Evolutionary conservation across 2,888 invertebrate genomes (phyloP).

Genomic region (Malacosoma neustria): DNA sequence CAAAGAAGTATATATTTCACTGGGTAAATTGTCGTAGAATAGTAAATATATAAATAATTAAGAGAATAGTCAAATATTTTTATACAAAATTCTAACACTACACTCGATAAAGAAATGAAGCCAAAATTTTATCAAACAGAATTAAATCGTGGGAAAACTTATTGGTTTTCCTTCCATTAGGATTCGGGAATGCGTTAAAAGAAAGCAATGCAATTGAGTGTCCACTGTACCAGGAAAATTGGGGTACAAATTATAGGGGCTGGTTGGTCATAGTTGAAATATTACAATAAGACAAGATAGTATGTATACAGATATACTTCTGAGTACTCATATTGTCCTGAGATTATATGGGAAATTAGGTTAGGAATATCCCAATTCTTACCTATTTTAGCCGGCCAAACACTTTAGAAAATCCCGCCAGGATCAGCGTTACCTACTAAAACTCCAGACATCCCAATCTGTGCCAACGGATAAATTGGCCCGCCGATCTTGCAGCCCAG

Average conservation of each 20-base stretch:
- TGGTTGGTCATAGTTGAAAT: neutral
- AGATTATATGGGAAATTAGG: neutral
- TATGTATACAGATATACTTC: too few species aligned
- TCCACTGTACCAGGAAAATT: neutral
- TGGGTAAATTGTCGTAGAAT: too few species aligned
- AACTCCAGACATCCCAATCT: too few species aligned
- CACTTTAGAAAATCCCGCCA: conserved; percentile 1
- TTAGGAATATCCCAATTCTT: conserved; percentile 2
- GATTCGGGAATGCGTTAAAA: neutral
- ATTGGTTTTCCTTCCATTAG: neutral
- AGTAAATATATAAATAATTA: too few species aligned
- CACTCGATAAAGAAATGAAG: neutral
- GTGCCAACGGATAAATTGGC: too few species aligned
- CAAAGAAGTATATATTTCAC: too few species aligned
- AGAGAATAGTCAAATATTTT: too few species aligned
- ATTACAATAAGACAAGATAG: too few species aligned
- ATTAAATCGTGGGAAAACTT: neutral
- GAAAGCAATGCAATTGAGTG: neutral
- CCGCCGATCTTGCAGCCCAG: too few species aligned
- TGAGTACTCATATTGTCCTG: neutral
- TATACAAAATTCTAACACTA: neutral
- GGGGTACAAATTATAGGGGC: neutral
- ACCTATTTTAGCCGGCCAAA: too few species aligned
- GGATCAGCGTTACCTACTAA: too few species aligned
- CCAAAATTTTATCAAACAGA: neutral